Base-by-base conservation (phyloP, 2,797 vertebrate genomes). In the Prunella strophiata region DNA sequence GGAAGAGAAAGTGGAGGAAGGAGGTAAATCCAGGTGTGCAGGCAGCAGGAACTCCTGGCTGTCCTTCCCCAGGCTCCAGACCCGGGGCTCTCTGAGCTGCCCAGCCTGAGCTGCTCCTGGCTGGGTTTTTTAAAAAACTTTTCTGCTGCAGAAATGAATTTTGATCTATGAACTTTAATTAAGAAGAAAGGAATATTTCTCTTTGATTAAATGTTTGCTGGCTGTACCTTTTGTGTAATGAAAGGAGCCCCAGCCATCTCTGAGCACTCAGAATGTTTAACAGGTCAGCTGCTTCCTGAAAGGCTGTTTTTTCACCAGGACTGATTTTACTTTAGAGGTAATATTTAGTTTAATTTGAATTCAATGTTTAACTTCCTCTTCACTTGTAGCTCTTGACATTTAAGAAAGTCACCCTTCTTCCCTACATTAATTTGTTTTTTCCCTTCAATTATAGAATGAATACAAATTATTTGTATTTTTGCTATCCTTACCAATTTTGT, bases 141-240 rank as follows among this genome's bases (percentile, higher is more conserved):
- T 48, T 15, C 74, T 77, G 43, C 54, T 74, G 88, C 74, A 96
- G 81, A 82, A 87, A 92, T 96, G 67, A 94, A 81, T 95, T 94
- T 91, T 88, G 77, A 95, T 93, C 91, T 87, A n/a, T 91, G 79
- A 87, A 77, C 71, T 91, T 96, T 89, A 95, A 97, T 97, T 95
- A 96, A 75, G 54, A 70, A 92, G 90, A 92, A 92, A 50, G 62
- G 92, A 80, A 62, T 72, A 21, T 89, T 92, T 95, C 67, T 94
- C 86, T 94, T 58, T 94, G 92, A 95, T 96, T 87, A 89, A 94
- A 97, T 92, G 89, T 94, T 96, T 94, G 96, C 84, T 93, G 93
- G 89, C 89, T 89, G 65, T 93, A 72, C 93, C 86, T 95, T 95
- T 95, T 84, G 72, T 92, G 45, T 89, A 95, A 95, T 96, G 91